Evolutionary conservation across 2,888 invertebrate genomes (phyloP), one percentile per base, ranked within the genome.

Genomic region (Marasmarcha lunaedactyla): DNA sequence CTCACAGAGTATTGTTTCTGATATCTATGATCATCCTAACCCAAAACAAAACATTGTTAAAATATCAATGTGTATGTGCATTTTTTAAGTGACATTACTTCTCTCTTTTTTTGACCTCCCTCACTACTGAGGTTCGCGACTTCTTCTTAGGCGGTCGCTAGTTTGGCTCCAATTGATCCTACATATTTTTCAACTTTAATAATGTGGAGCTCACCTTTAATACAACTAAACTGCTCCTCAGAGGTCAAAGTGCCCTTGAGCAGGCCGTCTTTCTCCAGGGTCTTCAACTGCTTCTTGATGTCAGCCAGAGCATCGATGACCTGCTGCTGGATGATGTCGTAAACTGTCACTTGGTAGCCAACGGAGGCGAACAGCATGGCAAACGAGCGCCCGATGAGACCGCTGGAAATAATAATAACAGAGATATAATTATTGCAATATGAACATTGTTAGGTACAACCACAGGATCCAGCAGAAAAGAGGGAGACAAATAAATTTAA

Each of bases 321-420:
- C 71, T 93, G 93, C 46, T 90, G 86, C 1, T 89, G 86, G 27
- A 91, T 79, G 38, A 94, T 90, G 59, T 98, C 98, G 65, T 89
- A 98, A 37, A 98, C 84, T 10, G 86, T 85, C 15, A 98, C 97
- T 62, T 90, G 86, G 69, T 97, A 97, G 7, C 97, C 97, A 3
- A 91, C 94, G 6, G 94, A 90, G 0, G 96, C 96, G 71, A 97
- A 98, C 26, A 98, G 85, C 96, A 98, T 97, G 0, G 97, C 93
- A 96, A 97, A 98, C 55, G 97, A 97, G 41, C 94, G 88, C 1
- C 98, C 98, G 55, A 98, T 97, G 39, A 98, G 83, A 1, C 98
- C 98, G 68, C 97, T 98, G 69, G 36, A 84, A 47, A 38, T 15
- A 41, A 42, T 20, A n/a, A n/a, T n/a, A n/a, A n/a, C n/a, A n/a